phyloP scores from a whole-genome alignment of 2,797 vertebrate genomes.

The Pipistrellus kuhlii region DNA sequence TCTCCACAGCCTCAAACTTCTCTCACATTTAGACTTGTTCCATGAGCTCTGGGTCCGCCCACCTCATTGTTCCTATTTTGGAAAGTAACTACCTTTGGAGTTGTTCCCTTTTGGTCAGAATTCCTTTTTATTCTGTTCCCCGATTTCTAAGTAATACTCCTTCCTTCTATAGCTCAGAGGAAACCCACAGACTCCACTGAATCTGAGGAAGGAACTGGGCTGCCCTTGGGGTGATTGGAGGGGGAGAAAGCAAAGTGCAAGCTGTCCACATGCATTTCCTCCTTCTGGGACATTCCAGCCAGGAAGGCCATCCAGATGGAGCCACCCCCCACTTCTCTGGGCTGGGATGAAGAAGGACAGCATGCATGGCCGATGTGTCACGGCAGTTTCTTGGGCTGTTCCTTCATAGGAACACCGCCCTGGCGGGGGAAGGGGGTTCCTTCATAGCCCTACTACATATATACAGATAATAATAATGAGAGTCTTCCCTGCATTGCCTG shows the following conservation, averaged over 20 bases:
- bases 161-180: conserved; percentile 9
- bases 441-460: background rate
- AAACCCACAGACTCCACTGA: conserved; percentile 59
- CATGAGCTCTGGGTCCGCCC: background rate
- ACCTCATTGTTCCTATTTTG: conserved; percentile 11
- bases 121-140: conserved; percentile 59
- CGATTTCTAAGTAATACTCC: conserved; percentile 60
- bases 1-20: background rate
- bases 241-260: background rate
- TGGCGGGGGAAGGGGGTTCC: background rate
- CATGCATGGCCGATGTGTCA: background rate
- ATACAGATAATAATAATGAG: background rate
- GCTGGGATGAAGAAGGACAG: background rate
- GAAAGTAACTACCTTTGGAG: conserved; percentile 28
- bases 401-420: background rate
- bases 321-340: background rate
- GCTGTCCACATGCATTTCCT: background rate
- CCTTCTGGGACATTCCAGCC: background rate
- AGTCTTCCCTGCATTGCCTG: background rate
- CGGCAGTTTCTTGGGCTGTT: background rate
- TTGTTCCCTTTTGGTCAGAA: conserved; percentile 58
- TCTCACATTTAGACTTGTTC: background rate
- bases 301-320: background rate
- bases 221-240: background rate
- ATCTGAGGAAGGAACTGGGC: conserved; percentile 18